phyloP scores from a whole-genome alignment of 2,113 vertebrate genomes.

The Gymnocephalus cernua region DNA sequence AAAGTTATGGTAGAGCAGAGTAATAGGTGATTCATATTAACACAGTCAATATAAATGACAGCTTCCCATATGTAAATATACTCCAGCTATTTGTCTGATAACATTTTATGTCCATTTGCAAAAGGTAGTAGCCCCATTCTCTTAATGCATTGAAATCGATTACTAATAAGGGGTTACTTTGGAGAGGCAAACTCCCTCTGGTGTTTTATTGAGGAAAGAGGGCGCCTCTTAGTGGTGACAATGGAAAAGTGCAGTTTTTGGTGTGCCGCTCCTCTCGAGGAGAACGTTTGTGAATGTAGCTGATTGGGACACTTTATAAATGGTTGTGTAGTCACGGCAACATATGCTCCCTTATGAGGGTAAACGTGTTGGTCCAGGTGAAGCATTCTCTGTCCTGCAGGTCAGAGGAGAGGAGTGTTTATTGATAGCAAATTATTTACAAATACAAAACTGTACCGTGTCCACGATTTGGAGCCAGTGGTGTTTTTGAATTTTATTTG shows the following conservation, averaged over 20 bases:
- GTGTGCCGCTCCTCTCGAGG: background rate
- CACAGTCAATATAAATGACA: background rate
- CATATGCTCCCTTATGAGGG: background rate
- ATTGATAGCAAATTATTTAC: background rate
- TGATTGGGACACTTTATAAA: background rate
- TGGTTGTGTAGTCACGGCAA: background rate
- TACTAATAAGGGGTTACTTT: too few species aligned
- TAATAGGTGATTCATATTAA: background rate
- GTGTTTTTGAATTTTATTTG: background rate
- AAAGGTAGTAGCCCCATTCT: background rate
- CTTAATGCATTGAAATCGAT: background rate
- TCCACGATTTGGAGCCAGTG: background rate
- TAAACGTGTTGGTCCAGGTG: background rate
- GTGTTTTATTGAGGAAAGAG: background rate
- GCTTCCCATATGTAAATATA: background rate
- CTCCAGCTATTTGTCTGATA: background rate
- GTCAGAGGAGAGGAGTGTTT: background rate
- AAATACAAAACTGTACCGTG: background rate
- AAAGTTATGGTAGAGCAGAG: background rate
- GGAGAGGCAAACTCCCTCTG: background rate
- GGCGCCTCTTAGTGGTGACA: constrained; percentile 45
- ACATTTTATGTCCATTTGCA: background rate
- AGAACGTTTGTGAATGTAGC: background rate
- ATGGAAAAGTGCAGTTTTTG: background rate
- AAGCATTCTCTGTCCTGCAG: background rate